These are phyloP conservation scores for Gymnocephalus cernua DNA, from an alignment of 2,113 vertebrate genomes.

Conservation along the genomic window DNA sequence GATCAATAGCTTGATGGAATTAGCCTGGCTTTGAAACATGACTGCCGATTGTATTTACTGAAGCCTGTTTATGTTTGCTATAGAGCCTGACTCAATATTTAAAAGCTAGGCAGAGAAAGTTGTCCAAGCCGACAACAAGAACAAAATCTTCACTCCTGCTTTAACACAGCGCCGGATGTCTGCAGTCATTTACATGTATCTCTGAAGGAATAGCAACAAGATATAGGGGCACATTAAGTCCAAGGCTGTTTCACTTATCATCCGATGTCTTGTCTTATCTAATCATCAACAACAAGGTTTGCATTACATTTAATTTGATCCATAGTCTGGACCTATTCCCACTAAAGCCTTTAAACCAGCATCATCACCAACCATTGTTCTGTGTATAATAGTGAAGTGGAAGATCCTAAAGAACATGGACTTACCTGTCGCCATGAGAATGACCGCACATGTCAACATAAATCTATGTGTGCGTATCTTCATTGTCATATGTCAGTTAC, in stretches of 20 bases:
- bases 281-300: conserved; percentile 3
- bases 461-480: neutral
- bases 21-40: conserved; percentile 85
- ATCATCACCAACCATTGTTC: neutral
- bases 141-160: conserved; percentile 60
- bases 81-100: conserved; percentile 76
- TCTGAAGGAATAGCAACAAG: conserved; percentile 46
- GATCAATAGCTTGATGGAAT: conserved; percentile 89
- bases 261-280: conserved; percentile 19
- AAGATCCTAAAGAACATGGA: neutral
- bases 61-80: conserved; percentile 77
- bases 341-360: neutral
- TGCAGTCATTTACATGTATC: conserved; percentile 48
- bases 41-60: conserved; percentile 86
- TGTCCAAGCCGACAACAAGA: conserved; percentile 32
- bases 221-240: conserved; percentile 53
- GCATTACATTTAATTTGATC: conserved; percentile 8
- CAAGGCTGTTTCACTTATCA: conserved; percentile 24
- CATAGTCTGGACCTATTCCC: neutral
- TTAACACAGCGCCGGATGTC: conserved; percentile 63
- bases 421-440: neutral
- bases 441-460: neutral
- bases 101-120: conserved; percentile 69
- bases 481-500: neutral
- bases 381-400: neutral